A percentile compares a stretch with the other conserved stretches of the same genome.
Evolutionary conservation across 1,140 invertebrate genomes (phyloP).

Genomic region (Drosophila navojoa): DNA sequence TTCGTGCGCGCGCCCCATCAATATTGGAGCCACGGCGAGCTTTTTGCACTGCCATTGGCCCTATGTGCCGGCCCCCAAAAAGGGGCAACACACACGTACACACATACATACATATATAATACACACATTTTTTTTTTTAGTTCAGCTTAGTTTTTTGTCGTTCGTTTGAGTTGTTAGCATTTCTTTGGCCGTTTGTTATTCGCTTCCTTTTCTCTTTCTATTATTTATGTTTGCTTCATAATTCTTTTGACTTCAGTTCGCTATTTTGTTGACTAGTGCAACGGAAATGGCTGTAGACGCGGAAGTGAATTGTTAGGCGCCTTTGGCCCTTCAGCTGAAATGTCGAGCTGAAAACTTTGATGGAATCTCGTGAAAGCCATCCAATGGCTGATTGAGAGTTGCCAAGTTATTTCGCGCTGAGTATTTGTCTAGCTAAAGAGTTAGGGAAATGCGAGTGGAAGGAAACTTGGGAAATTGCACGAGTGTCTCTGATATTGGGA

Average conservation of each 20-base stretch:
- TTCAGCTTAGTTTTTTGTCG: slow-evolving; percentile 34
- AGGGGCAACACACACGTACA: neutral
- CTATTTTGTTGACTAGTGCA: slow-evolving; percentile 68
- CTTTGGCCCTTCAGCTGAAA: slow-evolving; percentile 36
- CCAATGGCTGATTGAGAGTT: neutral
- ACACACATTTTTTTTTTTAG: neutral
- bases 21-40: slow-evolving; percentile 52
- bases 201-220: slow-evolving; percentile 26
- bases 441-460: slow-evolving; percentile 8
- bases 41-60: slow-evolving; percentile 60
- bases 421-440: slow-evolving; percentile 41
- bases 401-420: slow-evolving; percentile 1
- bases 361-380: slow-evolving; percentile 27
- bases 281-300: slow-evolving; percentile 78
- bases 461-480: slow-evolving; percentile 9
- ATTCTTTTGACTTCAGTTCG: slow-evolving; percentile 14
- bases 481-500: slow-evolving; percentile 3
- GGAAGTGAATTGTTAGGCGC: slow-evolving; percentile 80
- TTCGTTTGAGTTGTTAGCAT: slow-evolving; percentile 16
- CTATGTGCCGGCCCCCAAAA: slow-evolving; percentile 25
- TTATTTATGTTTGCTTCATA: slow-evolving; percentile 43
- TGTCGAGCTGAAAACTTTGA: slow-evolving; percentile 10
- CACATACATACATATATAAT: slow-evolving; percentile 13
- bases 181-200: slow-evolving; percentile 29
- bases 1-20: slow-evolving; percentile 75